Conservation (phyloP, 2,888 invertebrate genomes). For the Lochmaea capreae region DNA sequence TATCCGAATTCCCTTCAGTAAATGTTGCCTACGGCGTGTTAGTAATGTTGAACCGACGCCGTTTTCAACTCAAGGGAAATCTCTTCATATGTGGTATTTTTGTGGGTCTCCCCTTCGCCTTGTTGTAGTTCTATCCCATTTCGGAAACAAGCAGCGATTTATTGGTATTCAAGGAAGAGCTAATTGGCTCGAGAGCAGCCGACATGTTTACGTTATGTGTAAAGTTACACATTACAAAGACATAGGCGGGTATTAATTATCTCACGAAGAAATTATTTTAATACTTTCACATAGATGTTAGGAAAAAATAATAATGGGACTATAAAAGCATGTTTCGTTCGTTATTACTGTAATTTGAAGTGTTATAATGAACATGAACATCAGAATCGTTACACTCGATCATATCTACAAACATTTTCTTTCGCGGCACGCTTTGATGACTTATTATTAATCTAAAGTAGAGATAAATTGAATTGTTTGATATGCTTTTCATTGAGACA, state of each 20-base stretch:
- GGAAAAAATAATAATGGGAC: constrained; percentile 35
- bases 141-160: constrained; percentile 60
- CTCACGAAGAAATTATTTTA: neutral
- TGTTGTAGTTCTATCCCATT: constrained; percentile 53
- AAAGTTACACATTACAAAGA: constrained; percentile 39
- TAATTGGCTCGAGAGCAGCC: constrained; percentile 60
- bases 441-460: no score
- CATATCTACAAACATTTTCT: no score
- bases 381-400: constrained; percentile 3
- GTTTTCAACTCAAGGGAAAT: constrained; percentile 57
- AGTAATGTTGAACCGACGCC: constrained; percentile 41
- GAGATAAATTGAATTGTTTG: no score
- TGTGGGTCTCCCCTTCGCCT: constrained; percentile 47
- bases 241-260: constrained; percentile 20
- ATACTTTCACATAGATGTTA: constrained; percentile 35
- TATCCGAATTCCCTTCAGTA: constrained; percentile 39
- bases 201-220: constrained; percentile 53
- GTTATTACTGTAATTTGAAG: constrained; percentile 37
- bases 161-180: constrained; percentile 58
- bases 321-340: constrained; percentile 40
- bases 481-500: no score
- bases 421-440: no score
- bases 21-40: constrained; percentile 30
- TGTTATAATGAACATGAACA: constrained; percentile 28
- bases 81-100: constrained; percentile 58